phyloP scores from a whole-genome alignment of 2,888 invertebrate species.

The Oscheius sp. region DNA sequence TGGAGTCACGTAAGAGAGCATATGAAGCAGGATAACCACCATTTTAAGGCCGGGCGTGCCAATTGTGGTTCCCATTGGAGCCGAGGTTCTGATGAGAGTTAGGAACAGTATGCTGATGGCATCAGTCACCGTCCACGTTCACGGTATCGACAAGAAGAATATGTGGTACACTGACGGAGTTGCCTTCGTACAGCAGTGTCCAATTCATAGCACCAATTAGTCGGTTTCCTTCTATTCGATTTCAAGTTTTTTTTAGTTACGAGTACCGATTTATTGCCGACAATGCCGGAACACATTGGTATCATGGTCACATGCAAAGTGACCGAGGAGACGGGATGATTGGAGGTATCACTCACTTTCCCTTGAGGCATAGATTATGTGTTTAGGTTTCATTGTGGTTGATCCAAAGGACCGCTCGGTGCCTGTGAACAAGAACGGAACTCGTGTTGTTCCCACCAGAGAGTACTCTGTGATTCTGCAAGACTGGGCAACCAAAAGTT shows the following conservation, averaged over 20 bases:
- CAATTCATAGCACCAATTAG: constrained; percentile 60
- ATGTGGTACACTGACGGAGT: constrained; percentile 70
- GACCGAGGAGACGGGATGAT: constrained; percentile 68
- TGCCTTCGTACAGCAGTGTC: constrained; percentile 69
- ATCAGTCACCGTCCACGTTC: constrained; percentile 66
- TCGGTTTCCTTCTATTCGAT: constrained; percentile 16
- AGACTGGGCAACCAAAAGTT: constrained; percentile 63
- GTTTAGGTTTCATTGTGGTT: constrained; percentile 52
- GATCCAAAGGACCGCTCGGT: constrained; percentile 44
- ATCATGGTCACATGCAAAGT: constrained; percentile 67
- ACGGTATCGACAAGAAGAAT: constrained; percentile 67
- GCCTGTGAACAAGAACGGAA: constrained; percentile 42
- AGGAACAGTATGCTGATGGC: constrained; percentile 62
- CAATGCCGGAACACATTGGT: constrained; percentile 67
- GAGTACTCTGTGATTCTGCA: constrained; percentile 65
- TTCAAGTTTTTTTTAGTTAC: constrained; percentile 42
- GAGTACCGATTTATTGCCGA: constrained; percentile 71
- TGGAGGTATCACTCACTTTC: constrained; percentile 48
- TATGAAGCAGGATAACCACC: neutral
- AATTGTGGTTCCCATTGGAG: constrained; percentile 66
- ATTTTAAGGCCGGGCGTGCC: constrained; percentile 63
- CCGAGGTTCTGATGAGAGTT: constrained; percentile 66
- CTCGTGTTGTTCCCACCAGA: constrained; percentile 42
- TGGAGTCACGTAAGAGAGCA: constrained; percentile 50
- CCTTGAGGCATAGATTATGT: neutral